Evolutionary conservation across 2,797 vertebrate species (phyloP).

Genomic region (Mormyrus hasselquistii): DNA sequence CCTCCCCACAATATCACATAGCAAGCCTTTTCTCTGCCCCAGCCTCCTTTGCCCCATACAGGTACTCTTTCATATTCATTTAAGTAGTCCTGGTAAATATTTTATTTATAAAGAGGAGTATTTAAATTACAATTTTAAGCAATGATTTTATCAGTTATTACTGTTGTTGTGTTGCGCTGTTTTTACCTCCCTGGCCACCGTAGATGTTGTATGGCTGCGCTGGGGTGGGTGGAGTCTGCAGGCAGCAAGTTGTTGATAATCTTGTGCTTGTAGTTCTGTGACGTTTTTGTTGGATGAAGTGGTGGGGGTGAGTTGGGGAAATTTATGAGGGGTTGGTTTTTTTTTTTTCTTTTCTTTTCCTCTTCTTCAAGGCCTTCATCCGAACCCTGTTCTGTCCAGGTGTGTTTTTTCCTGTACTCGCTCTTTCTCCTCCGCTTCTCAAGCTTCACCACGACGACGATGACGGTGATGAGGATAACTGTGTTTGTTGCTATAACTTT

Average conservation of each 20-base stretch:
- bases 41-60: background rate
- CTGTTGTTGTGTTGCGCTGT: slow-evolving; percentile 52
- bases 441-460: slow-evolving; percentile 49
- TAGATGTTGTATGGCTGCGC: slow-evolving; percentile 26
- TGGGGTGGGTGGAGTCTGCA: slow-evolving; percentile 24
- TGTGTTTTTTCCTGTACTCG: slow-evolving; percentile 38
- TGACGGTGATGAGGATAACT: slow-evolving; percentile 51
- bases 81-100: slow-evolving; percentile 59
- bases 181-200: slow-evolving; percentile 27
- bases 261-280: slow-evolving; percentile 46
- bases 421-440: slow-evolving; percentile 41
- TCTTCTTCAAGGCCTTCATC: slow-evolving; percentile 50
- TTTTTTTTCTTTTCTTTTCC: background rate
- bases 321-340: slow-evolving; percentile 21
- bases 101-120: slow-evolving; percentile 52
- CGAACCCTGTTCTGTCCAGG: slow-evolving; percentile 54
- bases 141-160: slow-evolving; percentile 45
- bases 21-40: slow-evolving; percentile 39
- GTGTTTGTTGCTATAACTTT: slow-evolving; percentile 50
- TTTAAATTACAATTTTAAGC: slow-evolving; percentile 42
- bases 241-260: slow-evolving; percentile 17
- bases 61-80: slow-evolving; percentile 41
- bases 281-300: slow-evolving; percentile 37
- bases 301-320: slow-evolving; percentile 26
- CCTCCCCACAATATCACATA: slow-evolving; percentile 37